A percentile compares a stretch with the other conserved stretches of the same genome.
These are phyloP conservation scores for Nannospalax galili DNA, from an alignment of 2,113 vertebrate genomes.

Conservation along the genomic window DNA sequence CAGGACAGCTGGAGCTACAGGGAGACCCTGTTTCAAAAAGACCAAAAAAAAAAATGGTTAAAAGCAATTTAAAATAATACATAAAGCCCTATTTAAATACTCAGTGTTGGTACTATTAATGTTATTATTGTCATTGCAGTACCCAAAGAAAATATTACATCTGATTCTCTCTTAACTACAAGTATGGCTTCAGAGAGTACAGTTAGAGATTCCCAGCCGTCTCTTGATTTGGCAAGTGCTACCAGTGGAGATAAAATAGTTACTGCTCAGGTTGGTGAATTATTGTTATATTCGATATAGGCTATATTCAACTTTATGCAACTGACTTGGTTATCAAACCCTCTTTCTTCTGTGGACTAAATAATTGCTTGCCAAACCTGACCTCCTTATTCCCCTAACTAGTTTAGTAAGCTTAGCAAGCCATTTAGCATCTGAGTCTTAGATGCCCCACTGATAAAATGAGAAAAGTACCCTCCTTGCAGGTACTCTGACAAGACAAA, in stretches of 20 bases:
- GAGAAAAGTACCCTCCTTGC: background rate
- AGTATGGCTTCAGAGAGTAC: conserved; percentile 89
- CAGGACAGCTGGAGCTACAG: too few species aligned
- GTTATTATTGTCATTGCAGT: conserved; percentile 81
- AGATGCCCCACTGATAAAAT: conserved; percentile 38
- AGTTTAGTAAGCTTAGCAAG: conserved; percentile 29
- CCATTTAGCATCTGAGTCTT: conserved; percentile 42
- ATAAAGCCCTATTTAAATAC: conserved; percentile 30
- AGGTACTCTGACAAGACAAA: conserved; percentile 35
- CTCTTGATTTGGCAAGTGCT: conserved; percentile 97
- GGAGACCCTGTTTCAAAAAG: too few species aligned
- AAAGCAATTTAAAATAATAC: conserved; percentile 17
- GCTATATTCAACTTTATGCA: conserved; percentile 18
- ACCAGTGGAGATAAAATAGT: conserved; percentile 98
- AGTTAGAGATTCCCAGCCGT: conserved; percentile 95
- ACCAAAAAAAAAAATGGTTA: conserved; percentile 40
- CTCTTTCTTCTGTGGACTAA: conserved; percentile 42
- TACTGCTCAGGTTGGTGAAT: conserved; percentile 93
- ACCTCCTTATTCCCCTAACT: background rate
- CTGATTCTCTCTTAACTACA: conserved; percentile 91
- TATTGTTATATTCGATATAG: conserved; percentile 55
- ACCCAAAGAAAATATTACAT: conserved; percentile 84
- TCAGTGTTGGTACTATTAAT: conserved; percentile 15
- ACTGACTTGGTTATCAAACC: conserved; percentile 31
- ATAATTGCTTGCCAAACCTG: conserved; percentile 55